Evolutionary conservation across 1,140 invertebrate genomes (phyloP).

Genomic region (Heliconius himera): DNA sequence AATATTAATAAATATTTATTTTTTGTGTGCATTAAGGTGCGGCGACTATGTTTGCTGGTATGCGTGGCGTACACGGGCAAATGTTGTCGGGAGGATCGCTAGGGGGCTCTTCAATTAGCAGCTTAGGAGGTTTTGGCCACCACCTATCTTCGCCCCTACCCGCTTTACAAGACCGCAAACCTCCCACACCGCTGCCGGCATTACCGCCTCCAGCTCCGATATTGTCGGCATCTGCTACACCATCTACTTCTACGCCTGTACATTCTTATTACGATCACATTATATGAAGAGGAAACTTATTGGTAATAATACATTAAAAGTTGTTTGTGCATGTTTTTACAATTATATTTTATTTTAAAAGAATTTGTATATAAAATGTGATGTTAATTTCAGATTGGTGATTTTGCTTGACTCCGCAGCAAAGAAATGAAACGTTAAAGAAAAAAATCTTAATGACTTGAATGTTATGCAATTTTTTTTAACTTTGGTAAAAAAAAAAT

Average conservation of each 20-base stretch:
- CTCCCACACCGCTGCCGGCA: conserved; percentile 57
- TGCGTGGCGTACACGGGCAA: conserved; percentile 69
- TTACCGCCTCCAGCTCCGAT: conserved; percentile 47
- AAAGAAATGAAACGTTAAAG: background rate
- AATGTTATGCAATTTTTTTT: no score
- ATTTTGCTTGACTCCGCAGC: background rate
- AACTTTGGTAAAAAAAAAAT: no score
- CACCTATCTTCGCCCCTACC: conserved; percentile 56
- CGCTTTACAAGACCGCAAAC: conserved; percentile 60
- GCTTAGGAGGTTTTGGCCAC: conserved; percentile 59
- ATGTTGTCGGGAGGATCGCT: conserved; percentile 61
- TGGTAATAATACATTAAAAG: background rate
- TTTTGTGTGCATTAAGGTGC: conserved; percentile 47
- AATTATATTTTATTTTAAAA: background rate
- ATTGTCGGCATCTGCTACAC: conserved; percentile 44
- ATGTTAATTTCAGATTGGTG: background rate
- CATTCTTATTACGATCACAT: conserved; percentile 60
- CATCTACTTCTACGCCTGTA: conserved; percentile 49
- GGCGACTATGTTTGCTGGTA: conserved; percentile 65
- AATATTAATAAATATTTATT: background rate
- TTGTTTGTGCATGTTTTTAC: background rate
- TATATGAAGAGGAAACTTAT: conserved; percentile 36
- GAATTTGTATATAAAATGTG: background rate
- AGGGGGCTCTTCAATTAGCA: conserved; percentile 52
- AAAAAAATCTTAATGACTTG: background rate